Conservation (phyloP, 2,888 invertebrate genomes). For the Noctua comes region DNA sequence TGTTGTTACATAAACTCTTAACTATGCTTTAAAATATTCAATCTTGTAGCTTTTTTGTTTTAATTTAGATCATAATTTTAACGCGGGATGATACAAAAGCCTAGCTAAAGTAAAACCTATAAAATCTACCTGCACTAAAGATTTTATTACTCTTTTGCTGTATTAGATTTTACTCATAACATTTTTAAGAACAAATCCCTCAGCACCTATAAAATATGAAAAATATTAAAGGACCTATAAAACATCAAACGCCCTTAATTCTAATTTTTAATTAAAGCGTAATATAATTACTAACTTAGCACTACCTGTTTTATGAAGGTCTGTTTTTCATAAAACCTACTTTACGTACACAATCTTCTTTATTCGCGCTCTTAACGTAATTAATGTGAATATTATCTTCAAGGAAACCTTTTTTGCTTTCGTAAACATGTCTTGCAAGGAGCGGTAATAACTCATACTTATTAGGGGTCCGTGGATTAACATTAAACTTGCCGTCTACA, state of each 20-base stretch:
- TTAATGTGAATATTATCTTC: constrained; percentile 73
- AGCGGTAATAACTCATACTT: constrained; percentile 67
- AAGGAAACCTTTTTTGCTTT: constrained; percentile 68
- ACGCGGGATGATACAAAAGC: constrained; percentile 13
- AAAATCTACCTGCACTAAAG: constrained; percentile 27
- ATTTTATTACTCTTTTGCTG: constrained; percentile 21
- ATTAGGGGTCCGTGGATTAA: constrained; percentile 56
- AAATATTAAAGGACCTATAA: constrained; percentile 34
- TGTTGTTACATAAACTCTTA: background rate
- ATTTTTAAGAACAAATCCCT: constrained; percentile 25
- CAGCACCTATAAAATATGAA: constrained; percentile 13
- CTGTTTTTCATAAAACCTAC: constrained; percentile 52
- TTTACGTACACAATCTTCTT: constrained; percentile 52
- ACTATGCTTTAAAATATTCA: background rate
- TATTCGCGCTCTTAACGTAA: constrained; percentile 66
- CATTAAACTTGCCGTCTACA: constrained; percentile 38
- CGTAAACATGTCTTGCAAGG: constrained; percentile 66
- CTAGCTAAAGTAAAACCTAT: constrained; percentile 20
- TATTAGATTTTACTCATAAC: constrained; percentile 28
- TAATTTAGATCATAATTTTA: constrained; percentile 12
- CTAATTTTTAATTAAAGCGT: constrained; percentile 55
- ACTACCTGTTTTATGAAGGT: constrained; percentile 46
- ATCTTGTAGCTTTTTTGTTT: background rate
- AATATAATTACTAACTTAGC: constrained; percentile 53
- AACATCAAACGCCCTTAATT: constrained; percentile 40